phyloP scores from a whole-genome alignment of 1,140 invertebrate species.

The Aethina tumida region DNA sequence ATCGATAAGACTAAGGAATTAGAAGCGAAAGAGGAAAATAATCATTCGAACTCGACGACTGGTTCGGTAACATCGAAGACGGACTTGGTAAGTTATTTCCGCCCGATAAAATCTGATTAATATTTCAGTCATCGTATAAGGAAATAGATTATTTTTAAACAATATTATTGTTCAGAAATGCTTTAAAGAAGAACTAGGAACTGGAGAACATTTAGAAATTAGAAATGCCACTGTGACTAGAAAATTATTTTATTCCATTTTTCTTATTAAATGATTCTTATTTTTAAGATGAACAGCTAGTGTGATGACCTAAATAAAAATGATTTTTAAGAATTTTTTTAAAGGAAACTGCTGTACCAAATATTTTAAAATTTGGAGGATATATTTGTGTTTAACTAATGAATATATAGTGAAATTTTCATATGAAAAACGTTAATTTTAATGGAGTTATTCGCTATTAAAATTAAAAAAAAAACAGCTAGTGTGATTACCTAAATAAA shows the following conservation, averaged over 20 bases:
- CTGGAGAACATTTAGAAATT: not conserved
- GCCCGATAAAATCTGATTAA: no score
- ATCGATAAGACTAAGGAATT: slow-evolving; percentile 13
- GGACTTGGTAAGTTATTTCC: slow-evolving; percentile 10
- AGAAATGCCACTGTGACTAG: not conserved
- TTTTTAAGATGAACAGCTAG: no score
- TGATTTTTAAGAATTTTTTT: no score
- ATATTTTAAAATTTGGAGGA: no score
- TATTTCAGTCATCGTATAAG: not conserved
- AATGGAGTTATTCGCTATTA: no score
- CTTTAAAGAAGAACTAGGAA: not conserved
- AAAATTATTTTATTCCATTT: not conserved
- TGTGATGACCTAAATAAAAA: no score
- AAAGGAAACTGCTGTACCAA: no score
- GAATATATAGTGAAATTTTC: no score
- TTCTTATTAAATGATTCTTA: slow-evolving; percentile 1
- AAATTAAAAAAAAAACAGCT: no score
- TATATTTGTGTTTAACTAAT: no score
- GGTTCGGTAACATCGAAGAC: not conserved
- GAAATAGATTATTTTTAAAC: not conserved
- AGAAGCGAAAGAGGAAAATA: slow-evolving; percentile 8
- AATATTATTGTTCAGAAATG: not conserved
- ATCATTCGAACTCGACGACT: slow-evolving; percentile 4
- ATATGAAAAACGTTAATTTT: no score
- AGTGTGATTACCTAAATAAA: no score